A percentile compares a stretch with the other conserved stretches of the same genome.
Evolutionary conservation across 2,888 invertebrate genomes (phyloP).

Genomic region (Ditula angustiorana): DNA sequence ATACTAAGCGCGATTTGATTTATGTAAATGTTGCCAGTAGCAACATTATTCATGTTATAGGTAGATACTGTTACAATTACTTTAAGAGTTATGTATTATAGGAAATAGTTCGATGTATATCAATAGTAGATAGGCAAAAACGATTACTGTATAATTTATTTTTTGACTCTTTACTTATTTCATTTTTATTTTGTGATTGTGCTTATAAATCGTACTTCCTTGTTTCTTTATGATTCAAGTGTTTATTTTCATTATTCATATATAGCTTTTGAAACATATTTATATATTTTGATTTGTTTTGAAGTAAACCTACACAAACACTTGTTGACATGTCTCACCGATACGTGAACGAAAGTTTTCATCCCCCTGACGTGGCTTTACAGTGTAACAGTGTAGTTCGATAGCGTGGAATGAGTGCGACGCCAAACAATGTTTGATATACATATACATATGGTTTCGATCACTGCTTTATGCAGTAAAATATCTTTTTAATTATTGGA

Average conservation of each 20-base stretch:
- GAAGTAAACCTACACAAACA: constrained; percentile 17
- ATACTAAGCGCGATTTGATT: constrained; percentile 17
- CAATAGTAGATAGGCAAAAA: constrained; percentile 31
- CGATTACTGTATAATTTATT: constrained; percentile 22
- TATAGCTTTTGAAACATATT: constrained; percentile 13
- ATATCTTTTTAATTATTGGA: not conserved
- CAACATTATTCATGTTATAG: constrained; percentile 21
- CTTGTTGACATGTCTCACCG: not conserved
- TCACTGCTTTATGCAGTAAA: not conserved
- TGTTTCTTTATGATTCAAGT: constrained; percentile 3
- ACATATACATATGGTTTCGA: not conserved
- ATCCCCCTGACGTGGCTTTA: too few species aligned
- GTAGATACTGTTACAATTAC: constrained; percentile 36
- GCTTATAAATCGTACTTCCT: constrained; percentile 5
- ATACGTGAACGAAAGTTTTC: not conserved
- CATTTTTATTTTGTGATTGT: constrained; percentile 17
- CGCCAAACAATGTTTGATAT: not conserved
- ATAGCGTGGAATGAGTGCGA: not conserved
- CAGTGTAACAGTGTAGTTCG: not conserved
- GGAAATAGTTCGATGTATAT: constrained; percentile 22
- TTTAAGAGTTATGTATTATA: constrained; percentile 31
- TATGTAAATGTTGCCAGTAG: constrained; percentile 19
- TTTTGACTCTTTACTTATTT: constrained; percentile 29
- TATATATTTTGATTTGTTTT: constrained; percentile 1
- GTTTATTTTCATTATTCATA: constrained; percentile 5